phyloP scores from a whole-genome alignment of 2,797 vertebrate genomes.

The Melanogrammus aeglefinus region DNA sequence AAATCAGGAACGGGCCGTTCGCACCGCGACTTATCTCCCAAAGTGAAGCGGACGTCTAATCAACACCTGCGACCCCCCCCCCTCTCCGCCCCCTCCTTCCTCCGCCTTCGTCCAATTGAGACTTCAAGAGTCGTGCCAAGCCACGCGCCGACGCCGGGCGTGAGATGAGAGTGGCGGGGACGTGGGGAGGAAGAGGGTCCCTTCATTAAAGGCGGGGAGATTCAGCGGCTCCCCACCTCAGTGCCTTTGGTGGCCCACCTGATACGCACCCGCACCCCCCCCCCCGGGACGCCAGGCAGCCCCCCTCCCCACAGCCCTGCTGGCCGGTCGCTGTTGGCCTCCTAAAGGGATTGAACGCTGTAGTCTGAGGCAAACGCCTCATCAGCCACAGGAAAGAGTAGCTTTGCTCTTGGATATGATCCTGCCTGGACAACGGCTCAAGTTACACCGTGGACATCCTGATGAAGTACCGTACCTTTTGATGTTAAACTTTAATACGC shows the following conservation, averaged over 20 bases:
- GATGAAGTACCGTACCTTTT: too few relatives aligned
- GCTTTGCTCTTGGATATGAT: too few relatives aligned
- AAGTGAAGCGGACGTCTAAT: constrained; percentile 77
- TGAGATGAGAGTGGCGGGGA: not conserved
- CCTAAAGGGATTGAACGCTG: constrained; percentile 42
- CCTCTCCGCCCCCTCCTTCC: not conserved
- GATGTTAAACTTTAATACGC: too few relatives aligned
- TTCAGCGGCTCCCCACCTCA: constrained; percentile 54
- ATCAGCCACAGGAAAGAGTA: not conserved
- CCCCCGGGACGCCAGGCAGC: constrained; percentile 42
- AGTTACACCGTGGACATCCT: too few relatives aligned
- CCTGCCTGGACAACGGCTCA: too few relatives aligned
- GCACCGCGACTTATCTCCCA: constrained; percentile 68
- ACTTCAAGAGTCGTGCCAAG: constrained; percentile 74
- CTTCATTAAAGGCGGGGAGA: constrained; percentile 64
- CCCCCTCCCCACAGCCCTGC: not conserved
- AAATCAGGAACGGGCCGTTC: constrained; percentile 72
- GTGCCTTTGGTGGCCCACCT: constrained; percentile 50
- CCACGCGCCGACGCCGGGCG: constrained; percentile 41
- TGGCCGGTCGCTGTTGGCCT: constrained; percentile 16
- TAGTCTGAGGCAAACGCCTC: constrained; percentile 44
- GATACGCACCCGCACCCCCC: constrained; percentile 34
- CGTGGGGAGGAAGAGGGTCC: constrained; percentile 36
- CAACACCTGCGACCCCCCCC: constrained; percentile 74
- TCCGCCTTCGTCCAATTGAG: constrained; percentile 70